Base-by-base conservation (phyloP, 1,140 invertebrate genomes). In the Pararge aegeria region DNA sequence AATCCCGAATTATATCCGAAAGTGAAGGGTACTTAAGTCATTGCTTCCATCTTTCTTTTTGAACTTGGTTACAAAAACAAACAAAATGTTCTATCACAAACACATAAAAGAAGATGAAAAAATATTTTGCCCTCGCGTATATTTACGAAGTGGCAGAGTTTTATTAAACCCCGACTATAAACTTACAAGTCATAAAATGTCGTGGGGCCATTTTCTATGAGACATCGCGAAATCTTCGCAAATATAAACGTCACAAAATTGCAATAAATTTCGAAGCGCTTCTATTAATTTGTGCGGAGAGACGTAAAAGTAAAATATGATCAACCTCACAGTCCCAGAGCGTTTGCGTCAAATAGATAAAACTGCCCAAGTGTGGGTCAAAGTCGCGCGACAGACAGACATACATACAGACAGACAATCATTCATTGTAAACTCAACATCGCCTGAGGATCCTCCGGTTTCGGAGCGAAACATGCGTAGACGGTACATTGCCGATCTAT, bases 131-230 rank as follows among this genome's bases (percentile, higher is more conserved):
- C 37, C 51, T 3, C 18, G 20, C 34, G 20, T 53, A 53, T 53
- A 53, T 42, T 42, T 42, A 42, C 18, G 38, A 70, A 74, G 67
- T 67, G 66, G 64, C 38, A 58, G 68, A 48, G 20, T 57, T 66
- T 68, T 61, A 73, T 75, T 71, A 75, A 73, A 75, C 50, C 55
- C 37, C 21, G 42, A 53, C 63, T 76, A 65, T 73, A 68, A 76
- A 79, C 72, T 49, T 70, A 68, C 55, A 70, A 73, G 61, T 59
- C 64, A 52, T 76, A 74, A 74, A 76, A 63, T 66, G 70, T 57
- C 34, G 7, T 18, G 38, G 38, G 34, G 15, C 4, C 38, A 42
- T 18, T 42, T 18, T 16, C 15, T 42, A 15, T 42, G 15, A 42
- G 13, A 13, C 34, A 37, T 37, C 10, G 38, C n/a, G 3, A 42